Evolutionary conservation across 1,140 invertebrate genomes (phyloP).

Genomic region (Euura lappo): DNA sequence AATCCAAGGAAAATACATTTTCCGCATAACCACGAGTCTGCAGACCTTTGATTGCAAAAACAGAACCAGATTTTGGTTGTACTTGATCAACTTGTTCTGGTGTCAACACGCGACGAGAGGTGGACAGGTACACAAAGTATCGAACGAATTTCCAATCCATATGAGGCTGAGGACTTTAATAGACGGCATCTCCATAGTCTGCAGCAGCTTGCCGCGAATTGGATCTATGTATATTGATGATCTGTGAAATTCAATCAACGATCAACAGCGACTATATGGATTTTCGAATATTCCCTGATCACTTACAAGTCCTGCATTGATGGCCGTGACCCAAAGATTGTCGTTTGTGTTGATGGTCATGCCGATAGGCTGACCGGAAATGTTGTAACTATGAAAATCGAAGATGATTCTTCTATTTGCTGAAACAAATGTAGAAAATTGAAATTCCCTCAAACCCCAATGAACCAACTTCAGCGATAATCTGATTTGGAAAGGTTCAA

Average conservation of each 20-base stretch:
- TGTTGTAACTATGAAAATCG: constrained; percentile 52
- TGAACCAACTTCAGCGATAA: too few relatives aligned
- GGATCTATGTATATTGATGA: constrained; percentile 66
- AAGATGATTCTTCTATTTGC: constrained; percentile 54
- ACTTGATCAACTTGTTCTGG: constrained; percentile 60
- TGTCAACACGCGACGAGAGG: constrained; percentile 51
- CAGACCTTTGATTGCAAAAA: constrained; percentile 74
- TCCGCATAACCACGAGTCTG: constrained; percentile 63
- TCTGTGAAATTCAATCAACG: constrained; percentile 38
- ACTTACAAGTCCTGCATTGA: constrained; percentile 59
- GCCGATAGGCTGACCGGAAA: constrained; percentile 68
- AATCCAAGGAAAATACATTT: constrained; percentile 17
- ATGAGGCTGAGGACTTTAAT: constrained; percentile 65
- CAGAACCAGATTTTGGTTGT: constrained; percentile 70
- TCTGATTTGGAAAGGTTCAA: too few relatives aligned
- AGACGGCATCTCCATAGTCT: constrained; percentile 70
- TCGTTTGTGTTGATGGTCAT: constrained; percentile 73
- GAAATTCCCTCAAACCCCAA: too few relatives aligned
- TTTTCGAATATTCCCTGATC: background rate
- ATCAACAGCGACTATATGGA: background rate
- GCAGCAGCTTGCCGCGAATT: constrained; percentile 61
- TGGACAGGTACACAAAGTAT: constrained; percentile 62
- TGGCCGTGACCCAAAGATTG: constrained; percentile 72
- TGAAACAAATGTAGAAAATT: constrained; percentile 48
- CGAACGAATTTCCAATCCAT: constrained; percentile 66